Conservation (phyloP, 2,888 invertebrate genomes). For the Leucophenga montana region DNA sequence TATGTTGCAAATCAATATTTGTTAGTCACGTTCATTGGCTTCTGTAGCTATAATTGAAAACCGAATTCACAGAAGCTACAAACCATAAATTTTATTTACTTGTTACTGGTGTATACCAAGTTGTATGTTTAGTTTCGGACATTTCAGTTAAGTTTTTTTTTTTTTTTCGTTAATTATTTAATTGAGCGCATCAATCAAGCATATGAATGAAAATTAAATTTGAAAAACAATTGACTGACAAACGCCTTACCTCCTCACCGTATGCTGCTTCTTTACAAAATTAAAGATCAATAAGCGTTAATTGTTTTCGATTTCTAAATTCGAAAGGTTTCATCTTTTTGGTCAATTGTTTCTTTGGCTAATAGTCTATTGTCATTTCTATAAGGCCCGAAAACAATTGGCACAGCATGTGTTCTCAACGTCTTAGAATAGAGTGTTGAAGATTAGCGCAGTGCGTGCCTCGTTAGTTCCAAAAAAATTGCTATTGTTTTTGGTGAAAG, state of each 20-base stretch:
- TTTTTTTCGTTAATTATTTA: no score
- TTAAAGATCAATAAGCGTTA: conserved; percentile 56
- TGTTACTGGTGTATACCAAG: background rate
- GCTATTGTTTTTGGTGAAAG: background rate
- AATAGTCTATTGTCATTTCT: conserved; percentile 18
- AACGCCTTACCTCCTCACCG: conserved; percentile 23
- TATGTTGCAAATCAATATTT: background rate
- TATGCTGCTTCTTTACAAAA: conserved; percentile 29
- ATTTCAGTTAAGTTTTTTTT: no score
- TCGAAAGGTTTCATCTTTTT: conserved; percentile 21
- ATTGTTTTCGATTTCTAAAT: conserved; percentile 49
- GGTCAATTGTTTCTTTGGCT: conserved; percentile 7
- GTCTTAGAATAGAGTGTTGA: background rate
- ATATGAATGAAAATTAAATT: no score
- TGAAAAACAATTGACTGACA: no score
- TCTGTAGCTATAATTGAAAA: conserved; percentile 3
- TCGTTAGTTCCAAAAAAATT: conserved; percentile 5
- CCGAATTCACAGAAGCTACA: background rate
- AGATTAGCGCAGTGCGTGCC: background rate
- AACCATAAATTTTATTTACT: background rate
- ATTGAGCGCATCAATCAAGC: no score
- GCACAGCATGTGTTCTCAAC: conserved; percentile 9
- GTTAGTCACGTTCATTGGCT: background rate
- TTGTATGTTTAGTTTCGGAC: no score
- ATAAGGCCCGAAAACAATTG: background rate